Conservation (phyloP, 2,888 invertebrate genomes). For the Drosophila ochracea region DNA sequence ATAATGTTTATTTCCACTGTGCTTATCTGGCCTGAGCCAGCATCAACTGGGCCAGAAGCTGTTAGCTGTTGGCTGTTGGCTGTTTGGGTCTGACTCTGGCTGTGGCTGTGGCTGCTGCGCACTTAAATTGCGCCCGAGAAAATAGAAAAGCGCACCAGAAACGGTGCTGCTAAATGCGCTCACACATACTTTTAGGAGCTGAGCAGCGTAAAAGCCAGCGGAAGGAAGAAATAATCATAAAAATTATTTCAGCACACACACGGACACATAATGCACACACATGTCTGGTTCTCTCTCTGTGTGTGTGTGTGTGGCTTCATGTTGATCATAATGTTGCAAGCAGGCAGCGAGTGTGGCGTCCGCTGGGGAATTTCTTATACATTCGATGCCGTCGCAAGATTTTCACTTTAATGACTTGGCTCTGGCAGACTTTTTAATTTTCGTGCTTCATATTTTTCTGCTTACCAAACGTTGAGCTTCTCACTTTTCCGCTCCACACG, state of each 20-base stretch:
- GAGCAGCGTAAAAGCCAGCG: slow-evolving; percentile 60
- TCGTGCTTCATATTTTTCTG: slow-evolving; percentile 73
- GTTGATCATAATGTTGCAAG: slow-evolving; percentile 79
- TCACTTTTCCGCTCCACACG: background rate
- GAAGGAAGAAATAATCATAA: slow-evolving; percentile 85
- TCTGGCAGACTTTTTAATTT: slow-evolving; percentile 73
- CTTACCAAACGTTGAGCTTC: slow-evolving; percentile 38
- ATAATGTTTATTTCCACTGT: slow-evolving; percentile 77
- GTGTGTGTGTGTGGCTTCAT: slow-evolving; percentile 27
- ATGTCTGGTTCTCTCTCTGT: slow-evolving; percentile 19
- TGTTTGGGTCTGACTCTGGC: background rate
- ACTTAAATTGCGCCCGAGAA: slow-evolving; percentile 69
- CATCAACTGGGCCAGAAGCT: slow-evolving; percentile 29
- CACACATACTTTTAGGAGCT: slow-evolving; percentile 67
- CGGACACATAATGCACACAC: slow-evolving; percentile 30
- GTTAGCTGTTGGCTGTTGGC: slow-evolving; percentile 15
- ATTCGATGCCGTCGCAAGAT: slow-evolving; percentile 65
- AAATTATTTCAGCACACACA: slow-evolving; percentile 79
- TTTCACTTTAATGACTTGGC: slow-evolving; percentile 69
- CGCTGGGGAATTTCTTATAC: slow-evolving; percentile 66
- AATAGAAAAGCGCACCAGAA: slow-evolving; percentile 68
- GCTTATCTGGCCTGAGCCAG: slow-evolving; percentile 67
- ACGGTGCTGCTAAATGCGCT: slow-evolving; percentile 61
- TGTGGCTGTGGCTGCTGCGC: slow-evolving; percentile 32
- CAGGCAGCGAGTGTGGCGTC: slow-evolving; percentile 54